phyloP scores from a whole-genome alignment of 1,140 invertebrate species.

The Dufourea novaeangliae region DNA sequence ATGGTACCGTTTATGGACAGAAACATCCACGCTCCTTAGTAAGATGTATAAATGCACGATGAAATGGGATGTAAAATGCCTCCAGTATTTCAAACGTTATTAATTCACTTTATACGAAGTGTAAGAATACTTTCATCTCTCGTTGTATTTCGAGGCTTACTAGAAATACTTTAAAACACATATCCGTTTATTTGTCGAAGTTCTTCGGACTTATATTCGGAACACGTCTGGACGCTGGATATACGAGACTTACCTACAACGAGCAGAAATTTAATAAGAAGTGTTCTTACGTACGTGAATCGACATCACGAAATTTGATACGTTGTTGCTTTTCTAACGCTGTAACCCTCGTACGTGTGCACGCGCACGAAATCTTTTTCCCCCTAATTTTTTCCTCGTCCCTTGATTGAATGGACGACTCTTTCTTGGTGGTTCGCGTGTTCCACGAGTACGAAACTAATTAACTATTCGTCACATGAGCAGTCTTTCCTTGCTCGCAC shows the following conservation, averaged over 20 bases:
- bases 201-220: constrained; percentile 21
- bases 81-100: too few relatives aligned
- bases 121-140: too few relatives aligned
- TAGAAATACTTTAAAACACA: not conserved
- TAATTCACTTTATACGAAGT: too few relatives aligned
- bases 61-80: too few relatives aligned
- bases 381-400: constrained; percentile 32
- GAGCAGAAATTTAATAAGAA: constrained; percentile 59
- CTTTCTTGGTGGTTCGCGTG: constrained; percentile 17
- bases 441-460: constrained; percentile 34
- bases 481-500: not conserved
- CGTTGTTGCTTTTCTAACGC: not conserved
- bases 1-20: not conserved
- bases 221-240: not conserved
- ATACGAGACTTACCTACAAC: constrained; percentile 5
- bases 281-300: constrained; percentile 33
- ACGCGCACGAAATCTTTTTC: not conserved
- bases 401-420: constrained; percentile 31
- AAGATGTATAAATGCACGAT: not conserved
- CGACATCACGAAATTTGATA: constrained; percentile 16
- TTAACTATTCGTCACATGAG: constrained; percentile 53
- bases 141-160: not conserved
- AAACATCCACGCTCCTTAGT: not conserved
- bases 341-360: not conserved
- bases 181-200: not conserved